A percentile compares a stretch with the other conserved stretches of the same genome.
Evolutionary conservation across 2,113 vertebrate species (phyloP).

Genomic region (Neofelis nebulosa): DNA sequence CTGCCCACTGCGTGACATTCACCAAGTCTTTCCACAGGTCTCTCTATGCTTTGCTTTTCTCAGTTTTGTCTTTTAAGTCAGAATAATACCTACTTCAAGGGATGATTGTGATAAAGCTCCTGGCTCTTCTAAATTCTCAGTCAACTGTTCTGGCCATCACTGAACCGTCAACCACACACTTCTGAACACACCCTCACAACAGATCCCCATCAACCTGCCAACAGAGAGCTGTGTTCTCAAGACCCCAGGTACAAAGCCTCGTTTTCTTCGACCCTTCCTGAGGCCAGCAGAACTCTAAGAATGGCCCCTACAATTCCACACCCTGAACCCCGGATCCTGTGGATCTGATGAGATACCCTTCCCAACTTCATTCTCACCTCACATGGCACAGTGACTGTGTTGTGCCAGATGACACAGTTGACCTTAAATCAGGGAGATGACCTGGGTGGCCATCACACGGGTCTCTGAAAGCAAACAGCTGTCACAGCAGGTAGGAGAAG

Average conservation of each 20-base stretch:
- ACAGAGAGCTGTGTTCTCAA: neutral
- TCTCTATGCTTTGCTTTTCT: neutral
- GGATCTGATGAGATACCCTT: neutral
- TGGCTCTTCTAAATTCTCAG: neutral
- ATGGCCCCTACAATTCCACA: neutral
- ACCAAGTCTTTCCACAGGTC: neutral
- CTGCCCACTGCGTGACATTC: rapidly evolving
- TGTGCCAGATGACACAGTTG: neutral
- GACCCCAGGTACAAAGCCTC: neutral
- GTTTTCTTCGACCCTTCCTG: neutral
- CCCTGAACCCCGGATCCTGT: neutral
- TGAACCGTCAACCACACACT: neutral
- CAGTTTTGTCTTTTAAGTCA: neutral
- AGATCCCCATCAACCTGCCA: no score
- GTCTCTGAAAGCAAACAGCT: neutral
- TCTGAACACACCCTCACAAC: neutral
- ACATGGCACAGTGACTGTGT: neutral
- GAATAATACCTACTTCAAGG: neutral
- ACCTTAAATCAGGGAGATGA: neutral
- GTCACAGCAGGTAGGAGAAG: neutral
- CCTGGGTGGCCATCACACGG: neutral
- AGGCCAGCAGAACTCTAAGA: neutral
- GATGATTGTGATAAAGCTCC: neutral
- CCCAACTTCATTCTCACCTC: neutral
- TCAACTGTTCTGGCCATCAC: neutral